Evolutionary conservation across 2,888 invertebrate genomes (phyloP), one percentile per base, ranked within the genome.

Genomic region (Mythimna ferrago): DNA sequence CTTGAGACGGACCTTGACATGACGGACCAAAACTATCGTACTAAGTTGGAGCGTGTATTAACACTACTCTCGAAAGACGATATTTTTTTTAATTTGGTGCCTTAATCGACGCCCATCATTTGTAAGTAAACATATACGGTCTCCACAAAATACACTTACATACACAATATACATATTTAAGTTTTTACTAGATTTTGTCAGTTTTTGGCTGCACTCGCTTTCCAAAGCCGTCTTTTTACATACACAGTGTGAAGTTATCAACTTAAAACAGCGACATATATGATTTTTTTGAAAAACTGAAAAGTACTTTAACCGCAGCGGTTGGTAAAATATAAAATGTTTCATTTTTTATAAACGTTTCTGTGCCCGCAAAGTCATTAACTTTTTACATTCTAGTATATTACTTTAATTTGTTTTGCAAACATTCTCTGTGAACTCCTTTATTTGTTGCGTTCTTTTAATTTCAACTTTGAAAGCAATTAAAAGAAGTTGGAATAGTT

Each of bases 331-430:
- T 66, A 66, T 81, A 60, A 78, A 72, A 66, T 60, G 62, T 78
- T 77, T 26, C 11, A 35, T 54, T 73, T 84, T 78, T 84, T 72
- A 26, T 48, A 70, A 51, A 38, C 69, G 44, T 70, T 62, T 54
- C 61, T 65, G 53, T 65, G 57, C 51, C 56, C 56, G 67, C 51
- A 76, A 78, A 79, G 54, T 56, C 61, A 71, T 64, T 56, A 26
- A 65, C 76, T 66, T 87, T 86, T 85, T 81, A 79, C 75, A 87
- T 85, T 83, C 82, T 81, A 83, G 81, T 86, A 82, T 87, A 80
- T 86, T 83, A 87, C 85, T 85, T 88, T 88, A 87, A 87, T 90
- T 88, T 86, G 83, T 89, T 89, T 88, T 82, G 80, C 84, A 64
- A 87, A 83, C 83, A 80, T 80, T 82, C 74, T 63, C 54, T 58